Percentiles rank a stretch among this genome's conserved stretches.
phyloP scores from a whole-genome alignment of 2,797 vertebrate genomes.

The Yasuhikotakia modesta region DNA sequence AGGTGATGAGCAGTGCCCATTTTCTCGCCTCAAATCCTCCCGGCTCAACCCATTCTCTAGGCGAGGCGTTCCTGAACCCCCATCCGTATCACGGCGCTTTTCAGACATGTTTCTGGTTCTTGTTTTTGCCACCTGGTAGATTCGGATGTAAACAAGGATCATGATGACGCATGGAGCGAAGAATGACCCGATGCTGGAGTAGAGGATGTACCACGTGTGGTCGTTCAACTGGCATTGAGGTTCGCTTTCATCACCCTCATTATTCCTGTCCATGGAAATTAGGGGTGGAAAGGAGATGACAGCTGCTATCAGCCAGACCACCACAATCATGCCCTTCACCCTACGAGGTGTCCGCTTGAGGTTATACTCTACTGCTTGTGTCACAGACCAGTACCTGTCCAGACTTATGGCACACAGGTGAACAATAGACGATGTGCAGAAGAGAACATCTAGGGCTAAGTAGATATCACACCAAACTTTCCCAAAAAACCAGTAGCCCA shows the following conservation, averaged over 20 bases:
- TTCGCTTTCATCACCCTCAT: slow-evolving; percentile 66
- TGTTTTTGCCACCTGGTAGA: slow-evolving; percentile 95
- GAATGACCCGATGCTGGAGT: slow-evolving; percentile 93
- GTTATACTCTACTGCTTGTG: slow-evolving; percentile 87
- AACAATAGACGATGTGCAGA: slow-evolving; percentile 91
- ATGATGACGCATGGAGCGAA: slow-evolving; percentile 96
- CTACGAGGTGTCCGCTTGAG: slow-evolving; percentile 83
- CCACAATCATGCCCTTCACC: slow-evolving; percentile 85
- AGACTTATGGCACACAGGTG: slow-evolving; percentile 92
- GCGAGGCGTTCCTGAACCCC: slow-evolving; percentile 69
- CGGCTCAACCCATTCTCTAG: slow-evolving; percentile 84
- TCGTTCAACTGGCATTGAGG: slow-evolving; percentile 90
- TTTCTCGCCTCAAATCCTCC: slow-evolving; percentile 68
- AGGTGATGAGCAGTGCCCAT: slow-evolving; percentile 60
- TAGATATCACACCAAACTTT: slow-evolving; percentile 89
- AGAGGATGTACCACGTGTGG: slow-evolving; percentile 96
- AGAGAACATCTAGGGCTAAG: slow-evolving; percentile 86
- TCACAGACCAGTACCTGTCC: slow-evolving; percentile 91
- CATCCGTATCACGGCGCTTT: slow-evolving; percentile 81
- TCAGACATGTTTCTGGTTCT: slow-evolving; percentile 90
- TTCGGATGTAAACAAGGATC: slow-evolving; percentile 94
- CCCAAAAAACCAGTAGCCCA: slow-evolving; percentile 93
- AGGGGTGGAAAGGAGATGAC: slow-evolving; percentile 89
- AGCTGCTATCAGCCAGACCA: slow-evolving; percentile 82
- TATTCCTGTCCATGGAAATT: slow-evolving; percentile 87